Evolutionary conservation across 1,140 invertebrate genomes (phyloP), one percentile per base, ranked within the genome.

Genomic region (Drosophila yakuba): DNA sequence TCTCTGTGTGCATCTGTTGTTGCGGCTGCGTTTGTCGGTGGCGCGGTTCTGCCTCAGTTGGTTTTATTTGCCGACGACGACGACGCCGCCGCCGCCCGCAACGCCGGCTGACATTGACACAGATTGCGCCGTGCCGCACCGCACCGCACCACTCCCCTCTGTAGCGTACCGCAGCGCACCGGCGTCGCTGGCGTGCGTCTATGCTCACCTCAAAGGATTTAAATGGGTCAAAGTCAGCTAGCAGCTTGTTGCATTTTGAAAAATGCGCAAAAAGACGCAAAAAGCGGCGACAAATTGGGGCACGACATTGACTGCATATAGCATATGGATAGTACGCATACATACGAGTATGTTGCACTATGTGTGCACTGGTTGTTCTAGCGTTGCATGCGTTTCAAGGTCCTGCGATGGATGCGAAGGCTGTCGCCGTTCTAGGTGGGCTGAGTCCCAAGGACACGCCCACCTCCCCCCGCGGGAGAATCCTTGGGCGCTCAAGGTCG

Each of bases 61-160:
- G 51, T 73, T 78, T 78, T 73, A 79, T 88, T 88, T 89, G 50
- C 51, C 64, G 50, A 36, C 36, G 59, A 38, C 38, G 20, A 20
- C 20, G 39, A 12, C 32, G 61, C 75, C 73, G 67, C 81, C 74
- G 74, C 77, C 68, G 69, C 82, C 82, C 84, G 84, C 83, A 86
- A 88, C 74, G 85, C 84, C 85, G 84, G 84, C 74, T 89, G 84
- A 89, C 84, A 89, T 89, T 89, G 84, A 89, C 84, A 89, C 47
- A 89, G 80, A 90, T 89, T 89, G 73, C 69, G 58, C 43, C 72
- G 74, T 38, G 45, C 28, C 47, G 72, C n/a, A 48, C 47, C 45
- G 45, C 45, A 25, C 23, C 59, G 6, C 28, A 6, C 32, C 32
- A 0, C 7, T 10, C 32, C 32, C 7, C 32, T 7, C 7, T 3